These are phyloP conservation scores for Apodemia duryi DNA, from an alignment of 2,888 invertebrate genomes.

Conservation along the genomic window DNA sequence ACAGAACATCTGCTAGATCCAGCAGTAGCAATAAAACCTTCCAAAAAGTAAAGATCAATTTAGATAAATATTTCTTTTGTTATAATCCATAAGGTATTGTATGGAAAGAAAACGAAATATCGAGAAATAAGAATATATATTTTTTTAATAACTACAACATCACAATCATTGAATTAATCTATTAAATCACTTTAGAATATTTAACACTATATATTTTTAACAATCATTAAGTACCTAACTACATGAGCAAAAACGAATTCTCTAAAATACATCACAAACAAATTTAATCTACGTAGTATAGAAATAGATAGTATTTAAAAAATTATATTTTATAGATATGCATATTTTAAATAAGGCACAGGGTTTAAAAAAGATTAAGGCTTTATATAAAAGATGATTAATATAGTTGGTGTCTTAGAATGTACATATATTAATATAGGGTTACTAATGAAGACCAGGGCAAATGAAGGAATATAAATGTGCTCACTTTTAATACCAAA, in stretches of 20 bases:
- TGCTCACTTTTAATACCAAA: too few species aligned
- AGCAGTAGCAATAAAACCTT: too few species aligned
- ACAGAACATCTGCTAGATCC: too few species aligned
- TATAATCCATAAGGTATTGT: too few species aligned
- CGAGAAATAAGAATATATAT: slow-evolving; percentile 20
- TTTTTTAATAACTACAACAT: slow-evolving; percentile 18
- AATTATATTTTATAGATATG: slow-evolving; percentile 2
- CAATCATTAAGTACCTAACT: slow-evolving; percentile 14
- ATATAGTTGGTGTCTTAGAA: neutral
- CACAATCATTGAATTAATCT: slow-evolving; percentile 15
- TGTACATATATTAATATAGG: too few species aligned
- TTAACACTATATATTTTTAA: slow-evolving; percentile 12
- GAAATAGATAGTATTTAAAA: neutral
- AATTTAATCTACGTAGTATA: slow-evolving; percentile 3
- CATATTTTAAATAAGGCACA: slow-evolving; percentile 13
- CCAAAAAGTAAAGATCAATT: too few species aligned
- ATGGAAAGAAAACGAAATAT: neutral
- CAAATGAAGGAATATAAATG: too few species aligned
- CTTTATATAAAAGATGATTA: neutral
- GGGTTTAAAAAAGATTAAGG: slow-evolving; percentile 6
- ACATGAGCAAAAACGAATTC: slow-evolving; percentile 18
- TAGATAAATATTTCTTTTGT: too few species aligned
- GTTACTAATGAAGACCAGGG: too few species aligned
- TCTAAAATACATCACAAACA: slow-evolving; percentile 15
- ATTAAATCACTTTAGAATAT: slow-evolving; percentile 15